phyloP scores from a whole-genome alignment of 2,888 invertebrate species.

The Rhamnusium bicolor region DNA sequence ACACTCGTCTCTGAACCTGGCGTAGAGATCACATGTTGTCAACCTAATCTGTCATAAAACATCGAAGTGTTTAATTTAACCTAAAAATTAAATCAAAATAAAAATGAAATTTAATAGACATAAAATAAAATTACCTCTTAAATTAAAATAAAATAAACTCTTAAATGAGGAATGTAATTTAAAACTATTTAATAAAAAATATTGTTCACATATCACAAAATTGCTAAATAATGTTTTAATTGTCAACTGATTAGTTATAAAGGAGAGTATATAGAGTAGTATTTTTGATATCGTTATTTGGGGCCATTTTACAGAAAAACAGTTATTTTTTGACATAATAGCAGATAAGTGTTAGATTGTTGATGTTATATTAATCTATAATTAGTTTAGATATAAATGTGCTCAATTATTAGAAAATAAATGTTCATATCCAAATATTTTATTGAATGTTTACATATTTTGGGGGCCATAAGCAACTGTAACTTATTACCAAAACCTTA shows the following conservation, averaged over 20 bases:
- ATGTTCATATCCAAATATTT: conserved; percentile 58
- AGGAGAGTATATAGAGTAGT: conserved; percentile 59
- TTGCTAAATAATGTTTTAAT: conserved; percentile 37
- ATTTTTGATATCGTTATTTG: conserved; percentile 65
- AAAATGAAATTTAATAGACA: conserved; percentile 45
- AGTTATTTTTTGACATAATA: conserved; percentile 53
- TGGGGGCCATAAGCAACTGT: conserved; percentile 54
- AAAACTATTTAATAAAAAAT: conserved; percentile 44
- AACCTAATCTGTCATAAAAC: conserved; percentile 44
- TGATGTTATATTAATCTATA: conserved; percentile 57
- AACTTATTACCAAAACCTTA: conserved; percentile 2
- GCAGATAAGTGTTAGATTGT: conserved; percentile 58
- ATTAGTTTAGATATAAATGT: conserved; percentile 58
- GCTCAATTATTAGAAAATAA: conserved; percentile 60
- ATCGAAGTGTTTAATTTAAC: conserved; percentile 50
- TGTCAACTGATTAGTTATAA: conserved; percentile 47
- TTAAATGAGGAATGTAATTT: conserved; percentile 48
- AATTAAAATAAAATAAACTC: conserved; percentile 36
- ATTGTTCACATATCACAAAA: conserved; percentile 53
- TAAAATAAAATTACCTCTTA: conserved; percentile 41
- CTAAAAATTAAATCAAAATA: conserved; percentile 43
- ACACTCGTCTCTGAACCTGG: conserved; percentile 43
- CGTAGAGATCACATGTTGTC: conserved; percentile 43
- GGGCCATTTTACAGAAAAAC: conserved; percentile 59
- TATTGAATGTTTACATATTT: conserved; percentile 56